phyloP scores from a whole-genome alignment of 2,113 vertebrate species.

The Nerophis lumbriciformis region DNA sequence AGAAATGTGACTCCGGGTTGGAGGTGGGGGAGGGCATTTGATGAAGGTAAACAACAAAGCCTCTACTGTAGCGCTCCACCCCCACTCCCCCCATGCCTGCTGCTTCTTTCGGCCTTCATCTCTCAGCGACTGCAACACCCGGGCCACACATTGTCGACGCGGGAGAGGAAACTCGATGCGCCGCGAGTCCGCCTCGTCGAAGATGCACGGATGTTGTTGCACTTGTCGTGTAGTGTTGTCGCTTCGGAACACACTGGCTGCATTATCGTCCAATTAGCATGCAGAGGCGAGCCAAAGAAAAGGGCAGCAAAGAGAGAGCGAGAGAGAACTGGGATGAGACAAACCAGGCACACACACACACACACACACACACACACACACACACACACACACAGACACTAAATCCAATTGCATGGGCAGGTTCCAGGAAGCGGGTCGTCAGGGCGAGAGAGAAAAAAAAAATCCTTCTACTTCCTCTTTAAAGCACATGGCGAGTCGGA shows the following conservation, averaged over 20 bases:
- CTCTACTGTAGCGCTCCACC: constrained; percentile 22
- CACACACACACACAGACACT: constrained; percentile 62
- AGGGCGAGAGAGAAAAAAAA: constrained; percentile 33
- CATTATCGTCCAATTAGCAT: constrained; percentile 61
- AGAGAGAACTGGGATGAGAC: constrained; percentile 39
- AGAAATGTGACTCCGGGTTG: constrained; percentile 14
- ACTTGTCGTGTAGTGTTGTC: constrained; percentile 42
- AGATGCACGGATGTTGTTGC: constrained; percentile 45
- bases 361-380: constrained; percentile 57
- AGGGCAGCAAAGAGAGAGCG: constrained; percentile 33
- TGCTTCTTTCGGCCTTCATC: constrained; percentile 13
- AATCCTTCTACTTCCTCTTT: constrained; percentile 13
- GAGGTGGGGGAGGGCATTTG: constrained; percentile 32
- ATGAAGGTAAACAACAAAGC: constrained; percentile 58
- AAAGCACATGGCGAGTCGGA: constrained; percentile 21
- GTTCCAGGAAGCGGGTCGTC: constrained; percentile 58
- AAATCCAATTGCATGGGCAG: constrained; percentile 64
- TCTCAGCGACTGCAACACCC: constrained; percentile 40
- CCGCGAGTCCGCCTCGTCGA: constrained; percentile 22
- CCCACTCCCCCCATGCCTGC: constrained; percentile 4
- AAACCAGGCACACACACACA: constrained; percentile 60
- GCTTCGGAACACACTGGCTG: constrained; percentile 52
- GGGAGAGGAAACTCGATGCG: constrained; percentile 20
- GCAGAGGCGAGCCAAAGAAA: constrained; percentile 43
- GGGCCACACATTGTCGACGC: constrained; percentile 26